Base-by-base conservation (phyloP, 1,140 invertebrate genomes). In the Drepana arcuata region DNA sequence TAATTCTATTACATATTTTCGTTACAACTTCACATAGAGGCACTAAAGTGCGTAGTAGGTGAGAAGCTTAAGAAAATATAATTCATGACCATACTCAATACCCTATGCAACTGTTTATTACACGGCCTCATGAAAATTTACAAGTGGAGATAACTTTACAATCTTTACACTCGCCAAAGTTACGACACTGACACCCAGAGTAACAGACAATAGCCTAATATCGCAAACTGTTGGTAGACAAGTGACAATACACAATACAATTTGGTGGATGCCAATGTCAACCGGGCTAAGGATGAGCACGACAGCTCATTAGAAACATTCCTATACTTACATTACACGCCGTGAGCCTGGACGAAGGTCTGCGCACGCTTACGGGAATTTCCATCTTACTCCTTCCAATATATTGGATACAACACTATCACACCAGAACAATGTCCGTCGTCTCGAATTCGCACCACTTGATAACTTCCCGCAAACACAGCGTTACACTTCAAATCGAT, bases 331-430 rank as follows among this genome's bases (percentile, higher is more conserved):
- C 48, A 51, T 41, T 52, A 52, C 41, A 48, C 58, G 49, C 40
- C 26, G 46, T 55, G 49, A 54, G 51, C 46, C 43, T 57, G 53
- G 59, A 66, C 59, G 57, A 63, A 66, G 51, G 41, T 58, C 47
- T 46, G 35, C 42, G 50, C 53, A 27, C 60, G 38, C 52, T 61
- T 60, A 60, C 73, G 77, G 77, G 77, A 78, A 69, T 67, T 64
- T 62, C 64, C 55, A 51, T 47, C 62, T 64, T 43, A 57, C 57
- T 51, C 66, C 77, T 81, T 81, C 77, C 77, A 78, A 70, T 48
- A 64, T 65, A 71, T 63, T 69, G 77, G 77, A 81, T 78, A 81
- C 77, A 81, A 81, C 77, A 78, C 73, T 77, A 66, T 65, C 77
- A 75, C 65, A 71, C 77, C 77, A 78, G 50, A 67, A 61, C 61